Evolutionary conservation across 2,113 vertebrate species (phyloP).

Genomic region (Colinus virginianus): DNA sequence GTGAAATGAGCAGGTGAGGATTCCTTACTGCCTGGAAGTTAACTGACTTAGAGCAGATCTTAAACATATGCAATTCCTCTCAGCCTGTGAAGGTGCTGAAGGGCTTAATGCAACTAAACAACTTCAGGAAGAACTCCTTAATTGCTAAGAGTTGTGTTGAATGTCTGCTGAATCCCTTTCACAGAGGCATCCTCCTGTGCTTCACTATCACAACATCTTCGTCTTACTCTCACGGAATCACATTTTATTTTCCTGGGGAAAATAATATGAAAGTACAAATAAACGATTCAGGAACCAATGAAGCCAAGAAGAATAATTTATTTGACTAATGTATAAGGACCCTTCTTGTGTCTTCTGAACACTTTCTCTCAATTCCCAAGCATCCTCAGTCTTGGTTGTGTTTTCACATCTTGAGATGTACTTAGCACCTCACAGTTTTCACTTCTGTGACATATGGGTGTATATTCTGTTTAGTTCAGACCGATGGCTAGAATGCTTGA

Average conservation of each 20-base stretch:
- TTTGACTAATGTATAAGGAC: background rate
- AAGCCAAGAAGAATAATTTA: background rate
- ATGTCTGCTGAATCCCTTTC: background rate
- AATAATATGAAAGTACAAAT: background rate
- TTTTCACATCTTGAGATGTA: background rate
- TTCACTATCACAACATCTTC: background rate
- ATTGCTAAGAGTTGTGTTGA: background rate
- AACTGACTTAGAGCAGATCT: background rate
- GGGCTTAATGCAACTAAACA: background rate
- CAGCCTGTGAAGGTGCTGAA: background rate
- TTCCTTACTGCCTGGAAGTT: background rate
- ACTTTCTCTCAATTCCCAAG: background rate
- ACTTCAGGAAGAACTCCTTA: background rate
- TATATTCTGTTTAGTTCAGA: background rate
- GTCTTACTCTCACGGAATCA: background rate
- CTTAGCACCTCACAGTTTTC: background rate
- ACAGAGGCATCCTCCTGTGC: background rate
- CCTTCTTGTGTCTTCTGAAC: background rate
- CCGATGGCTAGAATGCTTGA: background rate
- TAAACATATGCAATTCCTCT: background rate
- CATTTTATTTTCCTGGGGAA: background rate
- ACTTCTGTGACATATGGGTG: background rate
- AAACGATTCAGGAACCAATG: background rate
- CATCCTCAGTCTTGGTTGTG: background rate
- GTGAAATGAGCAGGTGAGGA: conserved; percentile 12